Evolutionary conservation across 2,888 invertebrate species (phyloP).

Genomic region (Alviniconcha strummeri): DNA sequence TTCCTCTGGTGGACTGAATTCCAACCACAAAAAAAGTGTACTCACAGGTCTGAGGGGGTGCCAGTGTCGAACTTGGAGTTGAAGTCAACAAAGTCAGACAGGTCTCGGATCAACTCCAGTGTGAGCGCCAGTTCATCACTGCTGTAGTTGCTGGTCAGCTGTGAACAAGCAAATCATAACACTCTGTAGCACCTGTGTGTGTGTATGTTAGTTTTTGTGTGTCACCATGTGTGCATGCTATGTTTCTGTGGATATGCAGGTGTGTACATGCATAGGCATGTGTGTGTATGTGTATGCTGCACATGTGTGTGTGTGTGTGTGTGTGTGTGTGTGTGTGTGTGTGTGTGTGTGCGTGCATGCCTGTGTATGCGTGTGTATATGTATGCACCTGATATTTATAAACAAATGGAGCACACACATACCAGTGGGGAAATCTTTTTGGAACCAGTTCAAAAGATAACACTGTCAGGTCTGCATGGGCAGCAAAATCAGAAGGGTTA

Average conservation of each 20-base stretch:
- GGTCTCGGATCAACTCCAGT: conserved; percentile 84
- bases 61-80: conserved; percentile 77
- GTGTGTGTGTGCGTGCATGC: background rate
- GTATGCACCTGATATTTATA: background rate
- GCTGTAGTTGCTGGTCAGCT: conserved; percentile 82
- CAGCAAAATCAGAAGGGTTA: too few species aligned
- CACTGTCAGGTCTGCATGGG: too few species aligned
- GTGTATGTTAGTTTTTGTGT: background rate
- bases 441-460: too few species aligned
- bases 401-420: too few species aligned
- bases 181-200: background rate
- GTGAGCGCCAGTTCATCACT: conserved; percentile 84
- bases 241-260: background rate
- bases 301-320: background rate
- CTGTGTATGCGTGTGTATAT: background rate
- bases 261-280: background rate
- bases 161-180: conserved; percentile 38
- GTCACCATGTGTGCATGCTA: background rate
- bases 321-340: background rate
- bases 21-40: background rate
- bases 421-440: too few species aligned
- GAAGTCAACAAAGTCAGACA: conserved; percentile 84
- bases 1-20: too few species aligned
- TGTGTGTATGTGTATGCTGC: background rate
- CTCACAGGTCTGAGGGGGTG: conserved; percentile 64